Evolutionary conservation across 1,140 invertebrate genomes (phyloP).

Genomic region (Eciton burchellii): DNA sequence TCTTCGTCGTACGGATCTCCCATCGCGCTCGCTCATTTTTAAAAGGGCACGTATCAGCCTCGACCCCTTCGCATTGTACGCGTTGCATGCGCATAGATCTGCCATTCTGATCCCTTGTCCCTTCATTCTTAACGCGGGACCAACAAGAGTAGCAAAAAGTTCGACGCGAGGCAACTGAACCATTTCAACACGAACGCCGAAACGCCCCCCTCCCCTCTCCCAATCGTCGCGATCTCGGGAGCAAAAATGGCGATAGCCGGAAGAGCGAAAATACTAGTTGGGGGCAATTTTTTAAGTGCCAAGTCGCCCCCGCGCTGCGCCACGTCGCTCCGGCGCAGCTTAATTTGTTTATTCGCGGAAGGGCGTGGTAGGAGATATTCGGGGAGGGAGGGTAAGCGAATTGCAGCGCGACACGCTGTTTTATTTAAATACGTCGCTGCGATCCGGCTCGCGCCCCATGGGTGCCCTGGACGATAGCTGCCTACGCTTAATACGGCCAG

Average conservation of each 20-base stretch:
- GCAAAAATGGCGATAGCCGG: background rate
- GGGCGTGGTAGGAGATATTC: constrained; percentile 57
- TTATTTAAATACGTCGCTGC: constrained; percentile 81
- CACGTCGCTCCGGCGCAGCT: constrained; percentile 74
- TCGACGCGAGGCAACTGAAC: too few species aligned
- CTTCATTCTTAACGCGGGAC: background rate
- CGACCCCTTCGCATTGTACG: background rate
- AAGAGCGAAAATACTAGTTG: constrained; percentile 63
- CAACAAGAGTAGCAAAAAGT: background rate
- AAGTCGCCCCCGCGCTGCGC: constrained; percentile 70
- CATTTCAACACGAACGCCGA: too few species aligned
- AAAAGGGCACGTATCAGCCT: constrained; percentile 7
- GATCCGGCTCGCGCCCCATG: constrained; percentile 76
- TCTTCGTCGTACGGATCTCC: background rate
- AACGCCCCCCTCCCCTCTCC: too few species aligned
- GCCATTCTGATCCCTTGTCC: background rate
- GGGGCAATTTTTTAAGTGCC: constrained; percentile 69
- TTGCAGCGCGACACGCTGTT: constrained; percentile 78
- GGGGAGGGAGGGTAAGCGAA: constrained; percentile 67
- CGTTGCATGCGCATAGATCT: constrained; percentile 18
- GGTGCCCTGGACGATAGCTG: constrained; percentile 79
- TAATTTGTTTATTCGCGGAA: constrained; percentile 79
- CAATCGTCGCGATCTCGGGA: background rate
- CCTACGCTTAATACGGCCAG: constrained; percentile 80
- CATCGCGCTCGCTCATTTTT: constrained; percentile 15